phyloP scores from a whole-genome alignment of 2,888 invertebrate species.

The Stenotaenia linearis region DNA sequence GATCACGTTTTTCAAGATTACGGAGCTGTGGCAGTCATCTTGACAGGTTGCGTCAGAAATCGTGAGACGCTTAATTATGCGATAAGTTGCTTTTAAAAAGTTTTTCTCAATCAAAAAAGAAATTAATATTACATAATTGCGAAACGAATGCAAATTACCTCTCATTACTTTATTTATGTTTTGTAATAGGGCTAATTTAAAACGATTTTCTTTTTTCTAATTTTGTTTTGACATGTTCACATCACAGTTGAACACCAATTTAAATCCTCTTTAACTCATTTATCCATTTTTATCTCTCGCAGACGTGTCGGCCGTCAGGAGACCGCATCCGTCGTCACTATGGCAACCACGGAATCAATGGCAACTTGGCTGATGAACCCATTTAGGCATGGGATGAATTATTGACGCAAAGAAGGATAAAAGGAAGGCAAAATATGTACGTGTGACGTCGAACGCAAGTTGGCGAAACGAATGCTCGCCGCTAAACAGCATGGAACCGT shows the following conservation, averaged over 20 bases:
- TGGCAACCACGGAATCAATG: not conserved
- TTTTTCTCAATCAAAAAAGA: no score
- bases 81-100: not conserved
- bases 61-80: not conserved
- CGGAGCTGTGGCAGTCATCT: not conserved
- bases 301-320: not conserved
- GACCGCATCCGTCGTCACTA: constrained; percentile 10
- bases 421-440: not conserved
- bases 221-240: not conserved
- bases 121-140: not conserved
- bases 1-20: not conserved
- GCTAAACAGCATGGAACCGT: not conserved
- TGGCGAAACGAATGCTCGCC: not conserved
- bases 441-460: not conserved
- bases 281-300: constrained; percentile 3
- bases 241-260: not conserved
- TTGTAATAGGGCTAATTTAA: no score
- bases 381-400: constrained; percentile 14
- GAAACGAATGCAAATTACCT: no score
- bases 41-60: not conserved
- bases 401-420: not conserved
- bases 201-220: not conserved
- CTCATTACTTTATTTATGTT: no score
- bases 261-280: not conserved
- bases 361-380: not conserved